Base-by-base conservation (phyloP, 2,797 vertebrate species). In the Prunella strophiata region DNA sequence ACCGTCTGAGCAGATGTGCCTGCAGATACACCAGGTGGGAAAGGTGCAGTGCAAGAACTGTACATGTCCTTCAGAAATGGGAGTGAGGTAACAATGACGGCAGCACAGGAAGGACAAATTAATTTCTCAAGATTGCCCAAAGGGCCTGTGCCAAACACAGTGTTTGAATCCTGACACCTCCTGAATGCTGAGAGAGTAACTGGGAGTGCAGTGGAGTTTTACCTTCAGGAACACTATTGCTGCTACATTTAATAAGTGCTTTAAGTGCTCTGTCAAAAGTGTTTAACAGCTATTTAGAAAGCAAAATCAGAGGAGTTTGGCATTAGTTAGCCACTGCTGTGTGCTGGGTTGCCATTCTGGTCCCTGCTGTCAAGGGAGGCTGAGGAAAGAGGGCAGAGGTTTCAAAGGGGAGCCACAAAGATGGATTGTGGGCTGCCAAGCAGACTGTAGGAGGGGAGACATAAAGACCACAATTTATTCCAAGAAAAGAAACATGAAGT, bases 81-180 rank as follows among this genome's bases (percentile, higher is more conserved):
- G 30, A n/a, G 23, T 89, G 78, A 93, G 62, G 54, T 68, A 92
- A 77, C 65, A 58, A 18, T 26, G n/a, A 65, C 4, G 36, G 47
- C 66, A 78, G 65, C 58, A 47, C 27, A 43, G 45, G 50, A 62
- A 70, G 32, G 59, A 63, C 71, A 76, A 67, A 81, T 73, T 66
- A 4, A 47, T 70, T 88, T 51, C 79, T 83, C 32, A 42, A 73
- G 62, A 27, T 52, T 83, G 61, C n/a, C 19, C 61, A 62, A 66
- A 72, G 58, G 21, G 38, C 25, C 42, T 52, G 18, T 77, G 59
- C 57, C 78, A 85, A 93, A 83, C 7, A 10, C 47, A 73, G 38
- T 0, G 1, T 47, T 52, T 85, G 78, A 87, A 48, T 23, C 18
- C 18, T 0, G 0, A 29, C 7, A 25, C 15, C 45, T 75, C 29